Conservation (phyloP, 2,113 vertebrate genomes). For the Nerophis lumbriciformis region DNA sequence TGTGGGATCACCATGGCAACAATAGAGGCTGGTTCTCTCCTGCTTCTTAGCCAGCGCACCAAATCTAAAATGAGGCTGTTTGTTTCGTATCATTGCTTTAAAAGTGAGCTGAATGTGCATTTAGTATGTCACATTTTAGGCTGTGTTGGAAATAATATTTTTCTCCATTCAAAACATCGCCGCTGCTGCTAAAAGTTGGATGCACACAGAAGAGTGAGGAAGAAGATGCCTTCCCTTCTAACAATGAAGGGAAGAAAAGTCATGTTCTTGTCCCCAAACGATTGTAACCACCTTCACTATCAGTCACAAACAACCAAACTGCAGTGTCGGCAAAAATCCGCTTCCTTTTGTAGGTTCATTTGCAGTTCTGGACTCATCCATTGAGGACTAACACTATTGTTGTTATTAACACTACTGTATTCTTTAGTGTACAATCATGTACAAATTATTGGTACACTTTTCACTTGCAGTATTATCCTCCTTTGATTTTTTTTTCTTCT, state of each 20-base stretch:
- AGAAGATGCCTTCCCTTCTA: neutral
- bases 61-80: neutral
- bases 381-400: conserved; percentile 60
- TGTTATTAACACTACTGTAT: conserved; percentile 69
- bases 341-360: conserved; percentile 1
- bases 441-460: conserved; percentile 18
- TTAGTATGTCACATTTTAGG: neutral
- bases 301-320: conserved; percentile 14
- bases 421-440: conserved; percentile 59
- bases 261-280: neutral
- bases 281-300: neutral
- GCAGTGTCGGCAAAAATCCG: neutral
- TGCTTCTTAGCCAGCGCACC: neutral
- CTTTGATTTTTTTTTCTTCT: neutral
- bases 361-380: conserved; percentile 33
- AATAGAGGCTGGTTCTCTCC: neutral
- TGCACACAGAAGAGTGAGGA: neutral
- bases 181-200: conserved; percentile 14
- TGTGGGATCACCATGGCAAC: neutral
- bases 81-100: neutral
- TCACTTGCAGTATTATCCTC: conserved; percentile 29
- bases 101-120: conserved; percentile 15
- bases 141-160: neutral
- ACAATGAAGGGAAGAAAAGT: neutral
- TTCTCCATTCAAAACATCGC: conserved; percentile 7